Base-by-base conservation (phyloP, 2,113 vertebrate genomes). In the Perca schrenkii region DNA sequence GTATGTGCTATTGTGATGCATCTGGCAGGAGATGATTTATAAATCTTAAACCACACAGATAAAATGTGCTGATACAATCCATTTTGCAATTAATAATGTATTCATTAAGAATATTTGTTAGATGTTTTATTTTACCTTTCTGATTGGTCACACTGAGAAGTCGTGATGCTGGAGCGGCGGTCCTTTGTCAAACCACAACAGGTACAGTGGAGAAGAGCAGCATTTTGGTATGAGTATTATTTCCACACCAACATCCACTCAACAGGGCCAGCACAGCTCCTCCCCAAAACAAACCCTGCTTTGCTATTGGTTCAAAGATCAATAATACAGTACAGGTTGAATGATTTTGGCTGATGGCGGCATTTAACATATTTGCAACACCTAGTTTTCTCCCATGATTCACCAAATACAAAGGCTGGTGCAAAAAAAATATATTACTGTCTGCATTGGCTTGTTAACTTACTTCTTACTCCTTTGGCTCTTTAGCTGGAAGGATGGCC, bases 321-420 rank as follows among this genome's bases (percentile, higher is more conserved):
- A 82, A 86, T 87, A 88, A 92, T 89, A 85, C 77, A 83, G 61
- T 72, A 78, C 46, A 74, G 76, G 74, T 75, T 87, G 80, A 90
- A 82, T 88, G 87, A 76, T 62, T 88, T 91, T n/a, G 87, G 94
- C 91, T 93, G 89, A 93, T 77, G 47, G 16, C 8, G n/a, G 70
- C 62, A 28, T 78, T 90, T 83, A 28, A 76, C 72, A 79, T 62
- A 74, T 65, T 77, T 11, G 40, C 43, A 56, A 81, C 28, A 22
- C 36, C 74, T 61, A 13, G 50, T 54, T 74, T 52, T 65, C n/a
- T 84, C 28, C 14, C 61, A 74, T 85, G 74, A 86, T 86, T 75
- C 67, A 72, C 63, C 57, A 74, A 73, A 75, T 84, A 58, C n/a
- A 74, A 78, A 75, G n/a, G 47, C 28, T 40, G 21, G 34, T 5